Conservation (phyloP, 30 jellyfish, hydroid and myxozoan genomes). For the Aurelia coerulea region DNA sequence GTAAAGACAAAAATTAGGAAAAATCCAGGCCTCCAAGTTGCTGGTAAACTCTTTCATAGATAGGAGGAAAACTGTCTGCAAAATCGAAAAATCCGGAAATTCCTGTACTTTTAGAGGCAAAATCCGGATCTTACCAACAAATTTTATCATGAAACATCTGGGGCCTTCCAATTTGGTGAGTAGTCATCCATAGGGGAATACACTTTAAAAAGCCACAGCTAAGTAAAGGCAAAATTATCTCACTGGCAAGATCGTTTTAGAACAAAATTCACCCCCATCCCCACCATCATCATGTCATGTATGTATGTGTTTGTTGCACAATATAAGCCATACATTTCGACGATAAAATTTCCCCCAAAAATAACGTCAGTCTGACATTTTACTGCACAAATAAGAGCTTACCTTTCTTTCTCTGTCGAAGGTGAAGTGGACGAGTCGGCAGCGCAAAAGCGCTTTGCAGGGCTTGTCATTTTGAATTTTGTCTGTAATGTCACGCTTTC, state of each 20-base stretch:
- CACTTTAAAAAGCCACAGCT: slow-evolving; percentile 19
- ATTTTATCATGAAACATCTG: no score
- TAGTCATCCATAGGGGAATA: neutral
- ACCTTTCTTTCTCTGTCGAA: slow-evolving; percentile 16
- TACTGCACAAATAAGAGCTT: slow-evolving; percentile 16
- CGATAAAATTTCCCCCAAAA: slow-evolving; percentile 10
- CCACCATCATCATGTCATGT: no score
- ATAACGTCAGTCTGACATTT: slow-evolving; percentile 4
- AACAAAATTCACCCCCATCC: slow-evolving; percentile 3
- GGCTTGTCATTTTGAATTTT: slow-evolving; percentile 15
- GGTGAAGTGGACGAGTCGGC: slow-evolving; percentile 29
- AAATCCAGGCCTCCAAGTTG: no score
- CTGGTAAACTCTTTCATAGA: no score
- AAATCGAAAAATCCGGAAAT: no score
- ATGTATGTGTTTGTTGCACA: neutral
- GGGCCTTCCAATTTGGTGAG: no score
- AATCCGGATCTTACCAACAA: no score
- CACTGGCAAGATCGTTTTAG: slow-evolving; percentile 1
- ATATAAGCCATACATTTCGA: neutral
- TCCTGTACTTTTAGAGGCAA: no score
- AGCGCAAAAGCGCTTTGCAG: slow-evolving; percentile 35
- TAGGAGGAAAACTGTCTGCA: no score
- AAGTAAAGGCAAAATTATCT: slow-evolving; percentile 14
- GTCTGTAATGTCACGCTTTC: neutral
- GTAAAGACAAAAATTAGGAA: no score